Evolutionary conservation across 2,113 vertebrate species (phyloP), one percentile per base, ranked within the genome.

Genomic region (Semicossyphus pulcher): DNA sequence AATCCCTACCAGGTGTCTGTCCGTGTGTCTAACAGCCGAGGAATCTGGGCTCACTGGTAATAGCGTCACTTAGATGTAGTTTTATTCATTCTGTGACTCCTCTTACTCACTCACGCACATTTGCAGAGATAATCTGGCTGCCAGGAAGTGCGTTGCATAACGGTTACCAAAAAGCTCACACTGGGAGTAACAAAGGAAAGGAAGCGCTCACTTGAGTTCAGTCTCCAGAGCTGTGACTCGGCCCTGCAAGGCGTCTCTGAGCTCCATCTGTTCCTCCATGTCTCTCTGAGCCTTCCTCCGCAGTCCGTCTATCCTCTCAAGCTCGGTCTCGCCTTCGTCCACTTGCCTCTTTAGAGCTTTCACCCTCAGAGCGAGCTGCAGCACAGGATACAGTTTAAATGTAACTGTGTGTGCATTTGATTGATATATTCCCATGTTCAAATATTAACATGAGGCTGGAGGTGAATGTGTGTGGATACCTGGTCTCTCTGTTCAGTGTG

Each of bases 331-430:
- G 0, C 97, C 93, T 76, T 97, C 96, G 5, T 99, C 97, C 81
- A 99, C 94, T 79, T 97, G 97, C 23, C 97, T 90, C 94, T 99
- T 99, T 72, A 99, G 87, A 16, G 97, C 95, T 88, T 99, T 99
- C 85, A 99, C 96, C 45, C 89, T 92, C 68, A 99, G 90, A 84
- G 94, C 74, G 14, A 98, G 93, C 97, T 98, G 88, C 8, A 75
- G 67, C 44, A 62, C n/a, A 58, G 14, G 6, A 20, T 4, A 7
- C 23, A 45, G 39, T 45, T 34, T 7, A 31, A 26, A 15, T 26
- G n/a, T 0, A 1, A 31, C 2, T 34, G 11, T 16, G 10, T 32
- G 6, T 21, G 42, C 0, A 7, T 67, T 66, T 26, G 7, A 0
- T 7, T 26, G 7, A 37, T 12, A 23, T 6, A 31, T 14, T 39